phyloP scores from a whole-genome alignment of 2,888 invertebrate genomes.

The Rutpela maculata region DNA sequence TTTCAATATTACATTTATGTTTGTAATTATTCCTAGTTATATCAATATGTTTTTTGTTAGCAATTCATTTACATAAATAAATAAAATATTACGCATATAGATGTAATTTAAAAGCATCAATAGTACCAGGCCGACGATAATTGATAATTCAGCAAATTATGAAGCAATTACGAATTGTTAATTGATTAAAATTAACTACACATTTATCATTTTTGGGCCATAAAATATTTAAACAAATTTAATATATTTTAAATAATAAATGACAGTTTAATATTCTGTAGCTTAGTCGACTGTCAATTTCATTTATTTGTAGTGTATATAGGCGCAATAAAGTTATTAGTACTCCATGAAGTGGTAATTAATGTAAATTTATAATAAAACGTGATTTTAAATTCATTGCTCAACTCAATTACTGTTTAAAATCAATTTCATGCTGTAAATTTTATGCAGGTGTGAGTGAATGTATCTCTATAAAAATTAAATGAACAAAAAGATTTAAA shows the following conservation, averaged over 20 bases:
- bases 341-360: constrained; percentile 33
- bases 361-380: constrained; percentile 46
- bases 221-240: constrained; percentile 32
- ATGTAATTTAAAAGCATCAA: neutral
- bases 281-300: constrained; percentile 7
- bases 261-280: constrained; percentile 2
- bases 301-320: constrained; percentile 12
- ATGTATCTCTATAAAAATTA: no score
- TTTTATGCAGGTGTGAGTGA: no score
- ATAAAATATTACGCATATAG: neutral
- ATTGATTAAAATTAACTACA: constrained; percentile 34
- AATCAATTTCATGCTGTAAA: neutral
- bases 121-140: neutral
- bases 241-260: constrained; percentile 27
- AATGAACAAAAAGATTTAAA: no score
- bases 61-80: neutral
- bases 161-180: neutral
- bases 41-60: neutral
- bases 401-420: constrained; percentile 29
- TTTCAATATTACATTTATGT: neutral
- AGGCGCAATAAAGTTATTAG: neutral
- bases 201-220: constrained; percentile 21
- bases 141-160: neutral
- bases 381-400: constrained; percentile 42
- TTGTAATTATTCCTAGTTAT: neutral